Evolutionary conservation across 2,797 vertebrate species (phyloP).

Genomic region (Anabas testudineus): DNA sequence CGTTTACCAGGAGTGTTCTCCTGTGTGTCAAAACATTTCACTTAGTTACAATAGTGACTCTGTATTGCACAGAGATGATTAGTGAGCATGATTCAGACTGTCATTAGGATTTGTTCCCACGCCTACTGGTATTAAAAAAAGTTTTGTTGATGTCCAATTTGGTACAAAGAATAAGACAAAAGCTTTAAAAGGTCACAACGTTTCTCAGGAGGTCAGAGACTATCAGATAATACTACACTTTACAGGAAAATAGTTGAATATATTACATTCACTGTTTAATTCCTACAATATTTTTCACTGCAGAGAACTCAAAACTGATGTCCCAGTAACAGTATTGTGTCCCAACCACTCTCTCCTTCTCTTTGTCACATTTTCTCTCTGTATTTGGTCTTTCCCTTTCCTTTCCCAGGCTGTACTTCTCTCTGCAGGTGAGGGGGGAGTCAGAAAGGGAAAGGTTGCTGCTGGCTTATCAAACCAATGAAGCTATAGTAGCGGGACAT

Average conservation of each 20-base stretch:
- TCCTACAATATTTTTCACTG: neutral
- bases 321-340: neutral
- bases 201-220: neutral
- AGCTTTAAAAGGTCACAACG: neutral
- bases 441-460: conserved; percentile 95
- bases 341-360: neutral
- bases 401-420: conserved; percentile 91
- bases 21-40: neutral
- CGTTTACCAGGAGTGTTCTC: neutral
- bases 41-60: neutral
- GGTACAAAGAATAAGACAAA: too few relatives aligned
- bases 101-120: neutral
- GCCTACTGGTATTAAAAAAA: neutral
- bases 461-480: conserved; percentile 94
- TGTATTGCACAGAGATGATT: neutral
- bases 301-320: neutral
- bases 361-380: neutral
- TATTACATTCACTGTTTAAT: neutral
- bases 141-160: neutral
- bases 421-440: conserved; percentile 91
- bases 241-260: neutral
- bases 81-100: neutral
- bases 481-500: conserved; percentile 92
- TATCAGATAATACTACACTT: neutral
- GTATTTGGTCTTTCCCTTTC: neutral